Evolutionary conservation across 2,888 invertebrate genomes (phyloP).

Genomic region (Abrostola triplasia): DNA sequence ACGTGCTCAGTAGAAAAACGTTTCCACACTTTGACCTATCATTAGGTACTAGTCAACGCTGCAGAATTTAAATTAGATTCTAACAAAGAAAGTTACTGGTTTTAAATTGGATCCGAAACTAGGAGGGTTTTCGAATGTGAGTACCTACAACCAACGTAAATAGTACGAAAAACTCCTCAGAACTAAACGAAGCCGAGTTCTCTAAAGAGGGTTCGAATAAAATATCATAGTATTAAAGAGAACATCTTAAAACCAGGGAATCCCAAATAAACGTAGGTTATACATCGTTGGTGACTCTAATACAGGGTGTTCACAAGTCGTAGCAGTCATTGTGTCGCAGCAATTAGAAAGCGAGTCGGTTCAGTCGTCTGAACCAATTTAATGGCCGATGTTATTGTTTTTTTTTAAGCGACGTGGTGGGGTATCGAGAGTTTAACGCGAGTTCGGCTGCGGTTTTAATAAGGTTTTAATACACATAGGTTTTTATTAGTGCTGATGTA

Average conservation of each 20-base stretch:
- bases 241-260: neutral
- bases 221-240: conserved; percentile 9
- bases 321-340: conserved; percentile 73
- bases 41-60: too few species aligned
- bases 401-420: conserved; percentile 62
- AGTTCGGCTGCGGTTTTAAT: conserved; percentile 37
- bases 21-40: too few species aligned
- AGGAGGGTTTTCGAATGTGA: too few species aligned
- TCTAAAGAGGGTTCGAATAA: too few species aligned
- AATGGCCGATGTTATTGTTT: conserved; percentile 85
- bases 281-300: conserved; percentile 31
- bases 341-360: conserved; percentile 77
- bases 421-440: conserved; percentile 50
- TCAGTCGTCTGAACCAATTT: conserved; percentile 83
- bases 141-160: too few species aligned
- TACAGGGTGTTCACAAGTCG: conserved; percentile 44
- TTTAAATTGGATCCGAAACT: too few species aligned
- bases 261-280: conserved; percentile 7
- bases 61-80: too few species aligned
- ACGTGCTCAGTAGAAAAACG: too few species aligned
- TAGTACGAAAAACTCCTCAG: too few species aligned
- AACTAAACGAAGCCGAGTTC: too few species aligned
- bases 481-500: conserved; percentile 15
- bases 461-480: conserved; percentile 47
- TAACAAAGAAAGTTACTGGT: too few species aligned